A percentile compares a stretch with the other conserved stretches of the same genome.
phyloP scores from a whole-genome alignment of 1,140 invertebrate genomes.

The Oncopodura yosiiana region DNA sequence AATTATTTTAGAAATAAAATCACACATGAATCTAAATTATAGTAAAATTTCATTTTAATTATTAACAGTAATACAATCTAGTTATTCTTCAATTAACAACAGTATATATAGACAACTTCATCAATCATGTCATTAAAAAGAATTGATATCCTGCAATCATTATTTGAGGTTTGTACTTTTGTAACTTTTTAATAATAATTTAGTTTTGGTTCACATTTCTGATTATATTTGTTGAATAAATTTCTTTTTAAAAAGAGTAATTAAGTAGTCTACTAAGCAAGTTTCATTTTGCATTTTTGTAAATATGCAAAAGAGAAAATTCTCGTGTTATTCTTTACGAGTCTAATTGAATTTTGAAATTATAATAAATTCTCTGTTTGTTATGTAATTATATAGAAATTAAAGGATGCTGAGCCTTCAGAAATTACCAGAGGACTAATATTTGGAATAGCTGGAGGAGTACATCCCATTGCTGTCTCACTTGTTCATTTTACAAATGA shows the following conservation, averaged over 20 bases:
- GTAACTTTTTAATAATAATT: background rate
- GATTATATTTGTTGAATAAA: background rate
- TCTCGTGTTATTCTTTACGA: background rate
- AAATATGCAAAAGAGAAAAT: background rate
- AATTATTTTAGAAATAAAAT: too few relatives aligned
- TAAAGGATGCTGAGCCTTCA: constrained; percentile 3
- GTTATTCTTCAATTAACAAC: too few relatives aligned
- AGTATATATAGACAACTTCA: background rate
- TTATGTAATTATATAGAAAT: constrained; percentile 20
- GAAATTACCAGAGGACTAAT: constrained; percentile 17
- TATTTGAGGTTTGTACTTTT: constrained; percentile 19
- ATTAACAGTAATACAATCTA: too few relatives aligned
- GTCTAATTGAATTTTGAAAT: background rate
- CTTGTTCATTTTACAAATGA: constrained; percentile 20
- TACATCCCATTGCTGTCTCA: constrained; percentile 22
- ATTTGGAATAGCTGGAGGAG: constrained; percentile 20
- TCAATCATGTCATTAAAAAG: constrained; percentile 10
- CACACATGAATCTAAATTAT: too few relatives aligned
- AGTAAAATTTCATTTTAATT: too few relatives aligned
- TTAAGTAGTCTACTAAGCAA: background rate
- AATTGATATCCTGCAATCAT: constrained; percentile 23
- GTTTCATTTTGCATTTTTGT: background rate
- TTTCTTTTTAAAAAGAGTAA: background rate
- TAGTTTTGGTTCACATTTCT: background rate
- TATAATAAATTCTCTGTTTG: background rate